Conservation (phyloP, 2,113 vertebrate genomes). For the Nibea coibor region DNA sequence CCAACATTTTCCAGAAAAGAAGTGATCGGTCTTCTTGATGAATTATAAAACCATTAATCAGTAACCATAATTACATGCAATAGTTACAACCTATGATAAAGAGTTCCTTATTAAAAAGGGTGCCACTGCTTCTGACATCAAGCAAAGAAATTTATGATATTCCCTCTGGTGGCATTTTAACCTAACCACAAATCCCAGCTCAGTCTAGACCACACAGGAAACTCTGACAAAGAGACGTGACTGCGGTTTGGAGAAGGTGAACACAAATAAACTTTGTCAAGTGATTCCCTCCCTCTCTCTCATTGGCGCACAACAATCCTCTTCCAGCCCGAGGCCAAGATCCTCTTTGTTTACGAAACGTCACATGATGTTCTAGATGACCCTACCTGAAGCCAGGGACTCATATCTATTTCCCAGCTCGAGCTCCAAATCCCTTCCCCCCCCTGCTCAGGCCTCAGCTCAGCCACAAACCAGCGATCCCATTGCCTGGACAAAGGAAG, state of each 20-base stretch:
- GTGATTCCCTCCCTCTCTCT: constrained; percentile 46
- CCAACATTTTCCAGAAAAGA: background rate
- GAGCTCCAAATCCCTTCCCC: constrained; percentile 5
- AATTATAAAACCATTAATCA: background rate
- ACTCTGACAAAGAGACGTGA: constrained; percentile 45
- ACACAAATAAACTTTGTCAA: constrained; percentile 70
- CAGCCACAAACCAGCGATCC: constrained; percentile 58
- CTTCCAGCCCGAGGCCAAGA: constrained; percentile 56
- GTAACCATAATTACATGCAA: constrained; percentile 5
- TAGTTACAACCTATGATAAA: background rate
- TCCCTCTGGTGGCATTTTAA: constrained; percentile 17
- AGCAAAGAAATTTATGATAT: background rate
- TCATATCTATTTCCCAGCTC: constrained; percentile 62
- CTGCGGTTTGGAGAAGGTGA: constrained; percentile 55
- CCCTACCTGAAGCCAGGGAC: constrained; percentile 66
- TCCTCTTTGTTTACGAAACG: constrained; percentile 64
- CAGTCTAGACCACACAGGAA: constrained; percentile 61
- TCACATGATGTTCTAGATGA: constrained; percentile 54
- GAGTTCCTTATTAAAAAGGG: background rate
- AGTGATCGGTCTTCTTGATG: background rate
- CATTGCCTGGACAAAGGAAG: constrained; percentile 67
- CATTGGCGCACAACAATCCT: constrained; percentile 43
- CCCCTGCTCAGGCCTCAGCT: constrained; percentile 40
- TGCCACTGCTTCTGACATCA: background rate
- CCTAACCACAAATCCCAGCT: constrained; percentile 65